phyloP scores from a whole-genome alignment of 2,113 vertebrate genomes.

The Dissostichus mawsoni region DNA sequence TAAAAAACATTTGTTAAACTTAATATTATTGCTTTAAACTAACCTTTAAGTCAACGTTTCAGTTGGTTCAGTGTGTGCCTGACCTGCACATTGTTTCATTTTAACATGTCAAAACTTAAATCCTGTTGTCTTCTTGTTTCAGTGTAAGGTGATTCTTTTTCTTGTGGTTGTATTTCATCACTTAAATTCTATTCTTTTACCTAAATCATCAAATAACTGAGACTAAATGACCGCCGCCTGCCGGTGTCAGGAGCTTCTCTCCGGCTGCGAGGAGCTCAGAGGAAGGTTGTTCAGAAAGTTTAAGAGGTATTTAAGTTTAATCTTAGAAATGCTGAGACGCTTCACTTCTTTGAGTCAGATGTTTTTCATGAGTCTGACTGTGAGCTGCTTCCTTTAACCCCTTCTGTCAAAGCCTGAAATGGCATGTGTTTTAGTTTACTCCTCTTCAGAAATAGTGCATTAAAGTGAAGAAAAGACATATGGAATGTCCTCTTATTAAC shows the following conservation, averaged over 20 bases:
- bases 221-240: no score
- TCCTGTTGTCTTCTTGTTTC: no score
- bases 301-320: conserved; percentile 2
- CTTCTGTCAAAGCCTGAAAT: background rate
- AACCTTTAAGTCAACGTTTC: no score
- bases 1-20: no score
- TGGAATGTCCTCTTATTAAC: background rate
- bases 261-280: background rate
- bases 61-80: no score
- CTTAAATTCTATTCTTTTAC: no score
- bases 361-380: background rate
- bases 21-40: no score
- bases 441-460: background rate
- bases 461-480: background rate
- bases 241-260: background rate
- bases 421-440: background rate
- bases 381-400: background rate
- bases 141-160: no score
- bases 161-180: no score
- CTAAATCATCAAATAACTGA: no score
- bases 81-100: no score
- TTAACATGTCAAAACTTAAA: no score
- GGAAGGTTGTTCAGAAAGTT: background rate
- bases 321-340: background rate
- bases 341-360: conserved; percentile 20